Base-by-base conservation (phyloP, 2,113 vertebrate species). In the Alectura lathami region DNA sequence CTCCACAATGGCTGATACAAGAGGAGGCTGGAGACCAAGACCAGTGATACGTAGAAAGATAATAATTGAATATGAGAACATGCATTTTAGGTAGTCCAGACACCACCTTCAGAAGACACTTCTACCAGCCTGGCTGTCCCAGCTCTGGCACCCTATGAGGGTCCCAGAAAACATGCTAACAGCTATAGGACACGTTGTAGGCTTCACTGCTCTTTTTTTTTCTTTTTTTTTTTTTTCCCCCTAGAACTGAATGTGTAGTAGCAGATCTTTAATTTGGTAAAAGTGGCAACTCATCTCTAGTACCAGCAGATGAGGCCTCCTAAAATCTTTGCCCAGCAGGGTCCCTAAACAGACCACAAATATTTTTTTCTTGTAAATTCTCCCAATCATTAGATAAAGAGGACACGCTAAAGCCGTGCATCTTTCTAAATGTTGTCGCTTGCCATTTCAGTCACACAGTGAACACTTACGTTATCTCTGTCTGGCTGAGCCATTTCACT, bases 331-430 rank as follows among this genome's bases (percentile, higher is more conserved):
- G 34, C 8, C 54, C 40, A 68, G 27, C 3, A 42, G 9, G 17
- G 34, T 75, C 30, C 22, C 62, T 69, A 68, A 74, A 47, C 5
- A 7, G n/a, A 54, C 17, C 9, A 32, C 36, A 12, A 15, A 21
- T 7, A 22, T 43, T 24, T 8, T 8, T 22, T 23, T 63, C 20
- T 20, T 11, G 7, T 22, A 27, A 73, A 43, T 62, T 74, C 32
- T 29, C 16, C 17, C 36, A 57, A 7, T 2, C 8, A 26, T 0
- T 0, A 15, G 32, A 69, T 32, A 63, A 56, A 30, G 38, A 63
- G 13, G 3, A 23, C 14, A 51, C 23, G 32, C 11, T 68, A 57
- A 75, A 51, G 8, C n/a, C 45, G 4, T 22, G 36, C 43, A 32
- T 23, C 27, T 54, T 63, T 57, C 56, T 59, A 51, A 40, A 57